Conservation (phyloP, 2,113 vertebrate species). For the Sebastes fasciatus region DNA sequence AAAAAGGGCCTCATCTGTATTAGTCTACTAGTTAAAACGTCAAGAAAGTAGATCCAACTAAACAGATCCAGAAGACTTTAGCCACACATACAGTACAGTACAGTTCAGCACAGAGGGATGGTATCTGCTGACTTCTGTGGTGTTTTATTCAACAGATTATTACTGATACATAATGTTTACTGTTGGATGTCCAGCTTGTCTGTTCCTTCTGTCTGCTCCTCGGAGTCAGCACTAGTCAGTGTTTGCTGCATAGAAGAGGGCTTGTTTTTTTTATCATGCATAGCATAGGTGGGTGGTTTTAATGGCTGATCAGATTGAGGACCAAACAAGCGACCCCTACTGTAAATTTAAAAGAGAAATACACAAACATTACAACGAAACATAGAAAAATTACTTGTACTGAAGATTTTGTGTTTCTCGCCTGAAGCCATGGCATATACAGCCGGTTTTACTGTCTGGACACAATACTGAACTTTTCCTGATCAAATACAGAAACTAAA, state of each 20-base stretch:
- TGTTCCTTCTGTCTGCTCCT: slow-evolving; percentile 2
- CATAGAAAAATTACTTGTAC: background rate
- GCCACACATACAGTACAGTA: background rate
- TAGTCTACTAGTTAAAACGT: background rate
- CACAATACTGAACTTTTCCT: background rate
- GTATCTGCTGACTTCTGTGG: background rate
- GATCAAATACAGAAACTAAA: slow-evolving; percentile 15
- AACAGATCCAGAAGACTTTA: background rate
- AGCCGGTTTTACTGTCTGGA: background rate
- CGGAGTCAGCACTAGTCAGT: background rate
- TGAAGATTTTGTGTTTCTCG: background rate
- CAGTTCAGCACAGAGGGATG: background rate
- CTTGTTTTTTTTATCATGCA: slow-evolving; percentile 13
- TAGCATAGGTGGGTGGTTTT: slow-evolving; percentile 12
- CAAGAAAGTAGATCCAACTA: background rate
- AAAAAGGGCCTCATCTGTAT: background rate
- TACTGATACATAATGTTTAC: slow-evolving; percentile 20
- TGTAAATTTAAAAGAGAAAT: background rate
- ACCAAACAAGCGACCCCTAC: background rate
- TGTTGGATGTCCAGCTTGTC: background rate
- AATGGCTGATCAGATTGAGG: slow-evolving; percentile 14
- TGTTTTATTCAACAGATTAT: slow-evolving; percentile 27
- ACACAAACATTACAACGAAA: background rate
- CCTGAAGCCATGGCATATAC: background rate
- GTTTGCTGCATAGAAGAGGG: slow-evolving; percentile 4